Conservation (phyloP, 2,113 vertebrate genomes). For the Crocuta crocuta region DNA sequence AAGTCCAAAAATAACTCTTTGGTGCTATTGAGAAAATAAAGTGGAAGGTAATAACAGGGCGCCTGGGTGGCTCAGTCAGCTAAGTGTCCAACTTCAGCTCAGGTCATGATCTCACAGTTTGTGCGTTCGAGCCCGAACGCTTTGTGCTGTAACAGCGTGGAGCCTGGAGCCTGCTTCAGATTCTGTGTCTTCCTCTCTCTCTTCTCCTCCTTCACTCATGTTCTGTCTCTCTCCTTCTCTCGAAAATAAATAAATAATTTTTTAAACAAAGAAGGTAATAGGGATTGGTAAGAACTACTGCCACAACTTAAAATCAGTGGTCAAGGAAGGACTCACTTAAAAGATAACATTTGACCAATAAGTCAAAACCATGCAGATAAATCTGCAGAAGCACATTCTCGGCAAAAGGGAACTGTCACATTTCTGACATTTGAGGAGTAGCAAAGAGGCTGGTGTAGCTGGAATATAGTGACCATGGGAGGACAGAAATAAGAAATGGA, state of each 20-base stretch:
- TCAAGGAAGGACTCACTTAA: constrained; percentile 3
- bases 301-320: background rate
- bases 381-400: background rate
- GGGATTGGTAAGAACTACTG: background rate
- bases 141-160: too few species aligned
- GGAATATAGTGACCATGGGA: background rate
- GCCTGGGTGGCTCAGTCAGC: too few species aligned
- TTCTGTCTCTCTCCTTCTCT: too few species aligned
- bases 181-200: too few species aligned
- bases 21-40: background rate
- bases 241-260: too few species aligned
- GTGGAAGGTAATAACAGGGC: background rate
- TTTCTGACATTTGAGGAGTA: background rate
- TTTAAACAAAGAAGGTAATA: background rate
- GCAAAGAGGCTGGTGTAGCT: background rate
- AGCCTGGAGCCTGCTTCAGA: too few species aligned
- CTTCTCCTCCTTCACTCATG: too few species aligned
- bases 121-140: too few species aligned
- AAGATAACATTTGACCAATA: background rate
- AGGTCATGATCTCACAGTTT: too few species aligned
- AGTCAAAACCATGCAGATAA: background rate
- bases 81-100: too few species aligned
- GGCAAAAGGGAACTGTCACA: background rate
- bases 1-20: background rate
- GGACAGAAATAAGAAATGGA: background rate